phyloP scores from a whole-genome alignment of 1,140 invertebrate genomes.

The Lordiphosa stackelbergi region DNA sequence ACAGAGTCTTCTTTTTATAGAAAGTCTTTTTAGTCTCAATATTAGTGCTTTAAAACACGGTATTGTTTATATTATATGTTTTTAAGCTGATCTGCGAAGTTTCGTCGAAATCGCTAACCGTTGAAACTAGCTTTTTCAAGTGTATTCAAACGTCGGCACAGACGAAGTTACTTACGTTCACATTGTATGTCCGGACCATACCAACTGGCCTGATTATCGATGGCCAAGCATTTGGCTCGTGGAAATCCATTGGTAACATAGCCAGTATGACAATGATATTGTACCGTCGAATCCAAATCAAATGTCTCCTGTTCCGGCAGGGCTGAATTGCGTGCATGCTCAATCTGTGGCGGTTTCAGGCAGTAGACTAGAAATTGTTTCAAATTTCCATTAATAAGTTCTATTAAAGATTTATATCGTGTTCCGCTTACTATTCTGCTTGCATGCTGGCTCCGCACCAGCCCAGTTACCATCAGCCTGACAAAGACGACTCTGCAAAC shows the following conservation, averaged over 20 bases:
- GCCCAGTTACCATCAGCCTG: constrained; percentile 96
- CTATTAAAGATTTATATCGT: accelerated
- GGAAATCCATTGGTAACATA: constrained; percentile 66
- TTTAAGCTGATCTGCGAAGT: too few relatives aligned
- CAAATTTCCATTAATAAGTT: background rate
- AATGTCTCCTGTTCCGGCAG: constrained; percentile 88
- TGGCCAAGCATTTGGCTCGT: constrained; percentile 87
- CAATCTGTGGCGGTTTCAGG: constrained; percentile 89
- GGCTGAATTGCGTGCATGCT: constrained; percentile 92
- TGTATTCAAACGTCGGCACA: too few relatives aligned
- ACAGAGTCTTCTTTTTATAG: too few relatives aligned
- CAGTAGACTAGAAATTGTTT: constrained; percentile 85
- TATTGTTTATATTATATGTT: too few relatives aligned
- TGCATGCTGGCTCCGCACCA: constrained; percentile 90
- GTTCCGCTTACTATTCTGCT: constrained; percentile 85
- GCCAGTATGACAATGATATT: constrained; percentile 91
- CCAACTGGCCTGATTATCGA: constrained; percentile 91
- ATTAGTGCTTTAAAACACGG: too few relatives aligned
- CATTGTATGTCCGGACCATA: constrained; percentile 97
- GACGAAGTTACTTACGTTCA: constrained; percentile 92
- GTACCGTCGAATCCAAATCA: constrained; percentile 88
- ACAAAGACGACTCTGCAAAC: constrained; percentile 89
- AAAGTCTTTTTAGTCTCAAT: too few relatives aligned
- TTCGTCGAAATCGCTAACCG: too few relatives aligned
- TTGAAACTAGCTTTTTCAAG: too few relatives aligned